Evolutionary conservation across 2,888 invertebrate species (phyloP), one percentile per base, ranked within the genome.

Genomic region (Phengaris arion): DNA sequence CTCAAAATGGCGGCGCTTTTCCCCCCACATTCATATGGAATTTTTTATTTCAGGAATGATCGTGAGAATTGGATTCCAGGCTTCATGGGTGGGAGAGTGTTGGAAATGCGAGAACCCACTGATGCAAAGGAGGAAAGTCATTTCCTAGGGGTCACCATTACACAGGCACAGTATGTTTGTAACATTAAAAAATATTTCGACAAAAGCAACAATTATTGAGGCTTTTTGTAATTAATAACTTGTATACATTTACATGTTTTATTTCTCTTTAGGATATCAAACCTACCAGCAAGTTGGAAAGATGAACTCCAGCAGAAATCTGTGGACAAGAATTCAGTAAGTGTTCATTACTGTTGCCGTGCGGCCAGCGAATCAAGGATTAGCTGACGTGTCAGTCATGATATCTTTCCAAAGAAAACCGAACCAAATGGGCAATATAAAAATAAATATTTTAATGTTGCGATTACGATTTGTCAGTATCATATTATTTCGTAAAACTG

Each of bases 21-120:
- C 35, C 35, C 35, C 4, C 35, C 35, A 35, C 35, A 35, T 35
- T 35, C 35, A 35, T 2, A 4, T 35, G 4, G 4, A 12, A 12
- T 2, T 15, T 57, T 22, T 35, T 48, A 48, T 54, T 72, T 6
- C 77, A 89, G 88, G 70, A 78, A 77, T 2, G 77, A 74, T 8
- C 80, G 78, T 7, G 82, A 85, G 0, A 88, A 93, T 1, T 97
- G 96, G 96, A 85, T 89, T 52, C 79, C 87, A 0, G 90, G 91
- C 6, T 84, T 83, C 6, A 77, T 91, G 22, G 86, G 86, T 2
- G 92, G 92, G 0, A 84, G 91, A 2, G 87, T 93, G 22, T 79
- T 93, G 8, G 92, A 90, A 78, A 89, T 85, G 1, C 83, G 89
- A 0, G 92, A 92, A 75, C 86, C 89, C 0, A 76, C 79, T 2